Base-by-base conservation (phyloP, 2,888 invertebrate species). In the Heliconius charithonia region DNA sequence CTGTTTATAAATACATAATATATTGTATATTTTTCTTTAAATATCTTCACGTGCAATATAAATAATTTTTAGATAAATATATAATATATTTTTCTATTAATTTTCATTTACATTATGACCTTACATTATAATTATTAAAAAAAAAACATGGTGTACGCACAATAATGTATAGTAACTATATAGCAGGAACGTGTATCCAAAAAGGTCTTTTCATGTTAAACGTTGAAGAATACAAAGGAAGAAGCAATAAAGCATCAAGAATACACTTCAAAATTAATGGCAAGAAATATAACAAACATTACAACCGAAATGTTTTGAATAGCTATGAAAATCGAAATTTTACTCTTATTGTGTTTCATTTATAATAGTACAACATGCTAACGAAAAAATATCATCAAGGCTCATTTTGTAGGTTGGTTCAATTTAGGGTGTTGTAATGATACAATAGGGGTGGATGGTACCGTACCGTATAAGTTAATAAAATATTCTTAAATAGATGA, bases 271-370 rank as follows among this genome's bases (percentile, higher is more conserved):
- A 84, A 84, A 83, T 82, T 82, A 86, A 87, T 85, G 82, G 80
- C 82, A 85, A 84, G 85, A 83, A 86, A 86, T 89, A 87, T 83
- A 78, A 81, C 79, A 83, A 86, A 83, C 83, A 83, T 83, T 82
- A 83, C 32, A 85, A 85, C 85, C 84, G 85, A 85, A 87, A 85
- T 86, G 84, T 85, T 85, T 86, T 85, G 71, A 71, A 72, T 59
- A 59, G 83, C 83, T 78, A 80, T 88, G 87, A 89, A 89, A 87
- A 88, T 87, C 85, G 84, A 85, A 89, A 88, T 89, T 89, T 86
- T 82, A 85, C 85, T 84, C 82, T 84, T 86, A 88, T 90, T 90
- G 89, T 90, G 86, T 85, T 84, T 83, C 85, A 83, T 86, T 85
- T 87, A 89, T 88, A 91, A 90, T 86, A 82, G 87, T 81, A 83